Conservation (phyloP, 2,888 invertebrate species). For the Amiota mariae region DNA sequence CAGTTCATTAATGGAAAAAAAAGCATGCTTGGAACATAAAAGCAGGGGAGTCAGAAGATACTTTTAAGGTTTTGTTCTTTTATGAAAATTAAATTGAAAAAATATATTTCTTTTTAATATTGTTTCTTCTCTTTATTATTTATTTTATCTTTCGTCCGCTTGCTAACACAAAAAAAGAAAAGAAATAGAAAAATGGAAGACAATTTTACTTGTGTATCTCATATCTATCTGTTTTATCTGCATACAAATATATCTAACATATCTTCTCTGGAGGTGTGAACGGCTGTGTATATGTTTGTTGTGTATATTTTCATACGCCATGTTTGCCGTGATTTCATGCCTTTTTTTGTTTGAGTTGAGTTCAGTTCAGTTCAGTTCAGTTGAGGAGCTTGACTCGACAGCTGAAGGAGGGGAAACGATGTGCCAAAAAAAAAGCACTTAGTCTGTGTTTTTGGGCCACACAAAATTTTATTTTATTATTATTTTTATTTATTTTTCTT, state of each 20-base stretch:
- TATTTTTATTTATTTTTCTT: neutral
- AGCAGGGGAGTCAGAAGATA: neutral
- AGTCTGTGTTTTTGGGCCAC: neutral
- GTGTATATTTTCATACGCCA: neutral
- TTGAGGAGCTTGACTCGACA: too few relatives aligned
- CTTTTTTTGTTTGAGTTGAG: too few relatives aligned
- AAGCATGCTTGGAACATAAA: neutral
- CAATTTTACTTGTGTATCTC: neutral
- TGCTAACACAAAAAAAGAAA: neutral
- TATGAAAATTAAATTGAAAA: neutral
- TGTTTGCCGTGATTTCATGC: neutral
- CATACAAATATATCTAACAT: neutral
- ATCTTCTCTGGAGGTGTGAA: neutral
- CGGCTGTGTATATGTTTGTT: neutral
- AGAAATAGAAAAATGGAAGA: neutral
- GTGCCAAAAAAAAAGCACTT: slow-evolving; percentile 4
- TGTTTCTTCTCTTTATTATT: neutral
- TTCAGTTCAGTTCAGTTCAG: too few relatives aligned
- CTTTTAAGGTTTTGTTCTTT: neutral
- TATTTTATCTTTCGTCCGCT: neutral
- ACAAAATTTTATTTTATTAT: neutral
- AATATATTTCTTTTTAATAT: slow-evolving; percentile 9
- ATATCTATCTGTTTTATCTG: neutral
- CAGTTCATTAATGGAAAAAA: slow-evolving; percentile 17
- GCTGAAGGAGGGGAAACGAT: neutral